Evolutionary conservation across 2,113 vertebrate genomes (phyloP).

Genomic region (Dolichotis patagonum): DNA sequence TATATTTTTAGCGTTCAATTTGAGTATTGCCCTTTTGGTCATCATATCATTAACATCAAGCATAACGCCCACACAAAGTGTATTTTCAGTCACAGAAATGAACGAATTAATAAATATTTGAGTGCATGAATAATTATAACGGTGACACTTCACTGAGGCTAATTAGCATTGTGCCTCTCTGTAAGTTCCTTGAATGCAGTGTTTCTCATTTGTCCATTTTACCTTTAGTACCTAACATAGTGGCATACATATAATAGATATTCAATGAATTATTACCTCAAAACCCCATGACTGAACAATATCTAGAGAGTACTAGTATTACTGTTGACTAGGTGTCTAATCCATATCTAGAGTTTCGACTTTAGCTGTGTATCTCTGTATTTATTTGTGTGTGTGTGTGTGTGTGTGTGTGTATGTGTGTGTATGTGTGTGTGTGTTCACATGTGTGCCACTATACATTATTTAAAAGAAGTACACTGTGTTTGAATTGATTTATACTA

Average conservation of each 20-base stretch:
- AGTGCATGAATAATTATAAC: slow-evolving; percentile 25
- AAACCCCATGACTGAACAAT: neutral
- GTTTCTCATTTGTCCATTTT: neutral
- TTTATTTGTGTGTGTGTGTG: neutral
- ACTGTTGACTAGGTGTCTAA: neutral
- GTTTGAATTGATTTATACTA: neutral
- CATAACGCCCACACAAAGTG: neutral
- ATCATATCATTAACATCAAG: neutral
- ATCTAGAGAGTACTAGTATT: slow-evolving; percentile 6
- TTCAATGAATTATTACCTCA: neutral
- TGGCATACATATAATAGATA: slow-evolving; percentile 17
- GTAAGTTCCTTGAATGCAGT: neutral
- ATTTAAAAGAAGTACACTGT: neutral
- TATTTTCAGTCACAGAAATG: neutral
- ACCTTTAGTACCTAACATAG: neutral
- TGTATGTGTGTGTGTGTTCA: neutral
- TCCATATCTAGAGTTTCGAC: neutral
- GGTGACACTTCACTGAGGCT: neutral
- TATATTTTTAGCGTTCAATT: slow-evolving; percentile 14
- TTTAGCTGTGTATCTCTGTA: slow-evolving; percentile 21
- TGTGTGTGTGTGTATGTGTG: neutral
- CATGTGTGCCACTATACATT: neutral
- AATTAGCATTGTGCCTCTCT: neutral
- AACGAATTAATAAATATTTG: slow-evolving; percentile 21
- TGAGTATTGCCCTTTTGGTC: neutral